Evolutionary conservation across 2,113 vertebrate genomes (phyloP), one percentile per base, ranked within the genome.

Genomic region (Rhinolophus sinicus): DNA sequence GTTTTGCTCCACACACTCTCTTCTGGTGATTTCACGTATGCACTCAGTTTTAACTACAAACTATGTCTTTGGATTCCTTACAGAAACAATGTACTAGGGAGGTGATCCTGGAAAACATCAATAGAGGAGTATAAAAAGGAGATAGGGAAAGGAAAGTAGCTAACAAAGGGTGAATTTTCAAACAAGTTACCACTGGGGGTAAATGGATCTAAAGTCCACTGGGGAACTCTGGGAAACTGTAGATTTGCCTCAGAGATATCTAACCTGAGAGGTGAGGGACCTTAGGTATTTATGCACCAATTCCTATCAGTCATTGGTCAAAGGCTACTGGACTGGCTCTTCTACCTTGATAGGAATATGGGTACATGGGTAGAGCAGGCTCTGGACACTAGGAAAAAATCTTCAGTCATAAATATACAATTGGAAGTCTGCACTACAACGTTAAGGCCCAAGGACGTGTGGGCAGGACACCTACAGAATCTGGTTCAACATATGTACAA

Each of bases 351-450:
- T 60, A 90, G 50, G 35, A 72, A 75, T 58, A 67, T 81, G 15
- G 30, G 14, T 64, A 81, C 38, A 60, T 72, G 44, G 8, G 24
- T 58, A 90, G 11, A 90, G 35, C 24, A n/a, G 6, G 28, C 26
- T 78, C 21, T 94, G 50, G 47, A 62, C 28, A 67, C 44, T 67
- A 83, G 40, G 35, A 87, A 94, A 94, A 80, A 94, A 52, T 52
- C 28, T 5, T 67, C 28, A 69, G 70, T 89, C 22, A 78, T 67
- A 73, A 87, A 93, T 69, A 72, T 62, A 24, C 24, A 94, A 70
- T 18, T 38, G n/a, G 13, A 94, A 87, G 10, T 64, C 35, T 64
- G 22, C 8, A 64, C 35, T 54, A 69, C 14, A 92, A 78, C 56
- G 72, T 65, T 81, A 85, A 93, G 52, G 40, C 13, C 24, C 58